Evolutionary conservation across 1,140 invertebrate species (phyloP).

Genomic region (Anthonomus grandis): DNA sequence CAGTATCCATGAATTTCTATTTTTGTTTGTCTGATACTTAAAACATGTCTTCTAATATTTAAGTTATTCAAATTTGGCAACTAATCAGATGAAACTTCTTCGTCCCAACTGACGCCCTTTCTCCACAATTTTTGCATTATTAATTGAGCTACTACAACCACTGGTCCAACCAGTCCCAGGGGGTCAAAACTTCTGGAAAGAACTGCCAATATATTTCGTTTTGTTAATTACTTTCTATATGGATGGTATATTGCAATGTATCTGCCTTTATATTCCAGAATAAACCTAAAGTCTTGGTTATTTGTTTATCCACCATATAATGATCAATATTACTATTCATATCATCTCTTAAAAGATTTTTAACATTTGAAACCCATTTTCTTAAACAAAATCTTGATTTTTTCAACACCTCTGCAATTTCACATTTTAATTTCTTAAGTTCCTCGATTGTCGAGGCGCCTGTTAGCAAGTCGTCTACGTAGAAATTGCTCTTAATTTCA

Average conservation of each 20-base stretch:
- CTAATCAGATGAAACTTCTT: not conserved
- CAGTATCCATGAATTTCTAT: conserved; percentile 39
- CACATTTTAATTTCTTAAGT: not conserved
- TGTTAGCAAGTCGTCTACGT: conserved; percentile 8
- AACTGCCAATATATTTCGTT: conserved; percentile 44
- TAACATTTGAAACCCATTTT: conserved; percentile 2
- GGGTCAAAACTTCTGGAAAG: conserved; percentile 49
- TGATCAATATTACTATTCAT: not conserved
- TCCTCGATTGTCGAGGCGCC: not conserved
- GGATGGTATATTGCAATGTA: conserved; percentile 2
- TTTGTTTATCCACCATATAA: conserved; percentile 20
- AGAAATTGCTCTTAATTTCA: conserved; percentile 2
- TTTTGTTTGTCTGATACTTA: not conserved
- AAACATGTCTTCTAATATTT: not conserved
- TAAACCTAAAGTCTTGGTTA: conserved; percentile 32
- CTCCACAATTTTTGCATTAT: conserved; percentile 15
- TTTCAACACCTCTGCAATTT: not conserved
- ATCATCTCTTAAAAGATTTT: not conserved
- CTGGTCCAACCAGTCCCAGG: conserved; percentile 46
- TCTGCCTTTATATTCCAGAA: conserved; percentile 18
- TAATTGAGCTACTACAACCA: conserved; percentile 26
- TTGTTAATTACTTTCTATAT: conserved; percentile 20
- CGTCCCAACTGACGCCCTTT: not conserved
- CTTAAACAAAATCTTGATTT: not conserved
- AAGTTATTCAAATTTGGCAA: not conserved